Evolutionary conservation across 2,888 invertebrate genomes (phyloP), one percentile per base, ranked within the genome.

Genomic region (Nasonovia ribisnigri): DNA sequence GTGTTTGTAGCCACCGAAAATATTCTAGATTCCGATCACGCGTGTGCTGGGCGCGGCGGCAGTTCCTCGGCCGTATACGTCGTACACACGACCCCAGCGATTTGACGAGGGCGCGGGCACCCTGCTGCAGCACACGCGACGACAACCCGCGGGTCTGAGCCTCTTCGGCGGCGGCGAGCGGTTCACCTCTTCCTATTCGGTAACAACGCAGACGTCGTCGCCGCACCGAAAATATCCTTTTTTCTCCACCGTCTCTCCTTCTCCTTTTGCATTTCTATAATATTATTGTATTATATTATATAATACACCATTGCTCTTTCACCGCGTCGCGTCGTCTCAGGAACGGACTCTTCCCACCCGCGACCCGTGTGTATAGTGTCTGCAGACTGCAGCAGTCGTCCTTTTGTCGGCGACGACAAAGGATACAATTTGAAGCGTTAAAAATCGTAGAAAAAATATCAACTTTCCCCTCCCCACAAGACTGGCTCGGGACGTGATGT

Each of bases 321-420:
- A 77, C 77, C 77, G 36, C 16, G 36, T 67, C 36, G 67, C 67
- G 60, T n/a, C 60, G 13, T 36, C 67, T n/a, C 67, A 67, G 36
- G 36, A 67, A 36, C 67, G 67, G n/a, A 16, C 67, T 77, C 77
- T 6, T 24, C 20, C 77, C 77, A 36, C 36, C 77, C 36, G 20
- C 36, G 20, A 77, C 8, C 77, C 36, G 77, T 42, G 36, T 36
- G 16, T 67, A 67, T 4, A 67, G 77, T 36, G 77, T 36, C 77
- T 77, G 77, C 77, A 77, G 36, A 36, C 86, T 46, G 48, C 46
- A 46, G 46, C 42, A 26, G 57, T 43, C 57, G 89, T 43, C 29
- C 77, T 92, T 92, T 92, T 92, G 88, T 92, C 88, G 29, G 26
- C 90, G 42, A 93, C 84, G 42, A 93, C 93, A 93, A 93, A 93